These are phyloP conservation scores for Mesorhabditis spiculigera DNA, from an alignment of 2,888 invertebrate species.

Conservation along the genomic window DNA sequence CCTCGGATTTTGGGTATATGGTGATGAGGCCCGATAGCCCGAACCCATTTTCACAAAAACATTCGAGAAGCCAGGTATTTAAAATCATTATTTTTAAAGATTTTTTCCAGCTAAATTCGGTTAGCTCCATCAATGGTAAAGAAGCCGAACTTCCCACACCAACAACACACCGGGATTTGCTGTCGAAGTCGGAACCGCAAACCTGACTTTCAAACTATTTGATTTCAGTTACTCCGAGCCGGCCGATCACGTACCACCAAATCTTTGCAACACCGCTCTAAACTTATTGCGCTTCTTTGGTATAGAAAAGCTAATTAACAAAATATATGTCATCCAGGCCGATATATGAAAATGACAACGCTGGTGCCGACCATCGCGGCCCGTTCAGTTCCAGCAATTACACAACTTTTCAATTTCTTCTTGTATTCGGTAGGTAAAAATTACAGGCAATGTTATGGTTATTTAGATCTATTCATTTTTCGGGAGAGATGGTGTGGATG, in stretches of 20 bases:
- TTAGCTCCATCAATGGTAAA: not conserved
- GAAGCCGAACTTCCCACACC: conserved; percentile 6
- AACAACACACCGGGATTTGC: not conserved
- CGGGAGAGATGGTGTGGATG: conserved; percentile 22
- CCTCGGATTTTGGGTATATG: not conserved
- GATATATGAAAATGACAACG: conserved; percentile 54
- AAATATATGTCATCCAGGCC: conserved; percentile 20
- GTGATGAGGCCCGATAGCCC: conserved; percentile 12
- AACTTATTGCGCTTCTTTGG: conserved; percentile 52
- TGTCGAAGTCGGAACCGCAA: not conserved
- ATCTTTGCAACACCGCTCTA: conserved; percentile 54
- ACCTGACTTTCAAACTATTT: not conserved
- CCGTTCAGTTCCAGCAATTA: conserved; percentile 44
- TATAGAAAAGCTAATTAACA: conserved; percentile 4
- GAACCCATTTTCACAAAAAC: conserved; percentile 13
- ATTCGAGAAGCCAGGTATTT: not conserved
- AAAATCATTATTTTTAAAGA: too few relatives aligned
- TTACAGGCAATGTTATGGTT: not conserved
- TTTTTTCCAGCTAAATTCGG: not conserved
- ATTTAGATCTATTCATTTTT: conserved; percentile 28
- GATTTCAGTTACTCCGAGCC: conserved; percentile 13
- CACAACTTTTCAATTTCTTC: conserved; percentile 50
- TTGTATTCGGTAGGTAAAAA: conserved; percentile 33
- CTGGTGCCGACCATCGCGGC: conserved; percentile 48
- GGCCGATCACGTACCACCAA: conserved; percentile 30